Conservation (phyloP, 2,888 invertebrate genomes). For the Drosophila silvestris region DNA sequence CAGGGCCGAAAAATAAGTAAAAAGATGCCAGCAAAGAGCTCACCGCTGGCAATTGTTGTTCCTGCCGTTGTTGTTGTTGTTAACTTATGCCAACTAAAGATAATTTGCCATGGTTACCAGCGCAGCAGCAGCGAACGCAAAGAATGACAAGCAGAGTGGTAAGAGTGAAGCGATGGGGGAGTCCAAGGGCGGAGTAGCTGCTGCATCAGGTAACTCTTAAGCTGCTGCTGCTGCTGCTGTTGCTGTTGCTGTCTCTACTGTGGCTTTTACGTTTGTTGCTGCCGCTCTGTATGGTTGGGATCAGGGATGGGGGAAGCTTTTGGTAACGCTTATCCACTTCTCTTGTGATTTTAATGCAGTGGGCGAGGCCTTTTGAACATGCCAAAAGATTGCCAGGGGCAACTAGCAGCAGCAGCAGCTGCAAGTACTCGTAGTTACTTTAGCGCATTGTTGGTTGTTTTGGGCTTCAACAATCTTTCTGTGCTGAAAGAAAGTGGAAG, state of each 20-base stretch:
- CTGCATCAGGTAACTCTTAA: constrained; percentile 76
- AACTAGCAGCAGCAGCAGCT: constrained; percentile 58
- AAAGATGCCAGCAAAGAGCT: constrained; percentile 34
- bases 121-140: constrained; percentile 64
- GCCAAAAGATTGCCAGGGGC: constrained; percentile 73
- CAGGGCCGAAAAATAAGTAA: constrained; percentile 52
- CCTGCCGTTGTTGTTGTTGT: constrained; percentile 56
- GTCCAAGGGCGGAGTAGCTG: constrained; percentile 11
- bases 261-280: constrained; percentile 75
- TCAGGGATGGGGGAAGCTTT: constrained; percentile 46
- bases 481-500: constrained; percentile 7
- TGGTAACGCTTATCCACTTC: constrained; percentile 79
- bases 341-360: constrained; percentile 80
- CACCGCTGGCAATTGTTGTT: constrained; percentile 45
- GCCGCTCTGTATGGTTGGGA: constrained; percentile 31
- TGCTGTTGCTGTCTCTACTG: constrained; percentile 42
- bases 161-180: neutral
- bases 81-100: constrained; percentile 79
- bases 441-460: constrained; percentile 48
- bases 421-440: constrained; percentile 61
- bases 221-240: constrained; percentile 46
- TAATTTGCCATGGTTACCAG: constrained; percentile 78
- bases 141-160: constrained; percentile 44
- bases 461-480: constrained; percentile 42
- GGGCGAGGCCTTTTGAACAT: constrained; percentile 67